phyloP scores from a whole-genome alignment of 2,113 vertebrate species.

The Puffinus mauretanicus region DNA sequence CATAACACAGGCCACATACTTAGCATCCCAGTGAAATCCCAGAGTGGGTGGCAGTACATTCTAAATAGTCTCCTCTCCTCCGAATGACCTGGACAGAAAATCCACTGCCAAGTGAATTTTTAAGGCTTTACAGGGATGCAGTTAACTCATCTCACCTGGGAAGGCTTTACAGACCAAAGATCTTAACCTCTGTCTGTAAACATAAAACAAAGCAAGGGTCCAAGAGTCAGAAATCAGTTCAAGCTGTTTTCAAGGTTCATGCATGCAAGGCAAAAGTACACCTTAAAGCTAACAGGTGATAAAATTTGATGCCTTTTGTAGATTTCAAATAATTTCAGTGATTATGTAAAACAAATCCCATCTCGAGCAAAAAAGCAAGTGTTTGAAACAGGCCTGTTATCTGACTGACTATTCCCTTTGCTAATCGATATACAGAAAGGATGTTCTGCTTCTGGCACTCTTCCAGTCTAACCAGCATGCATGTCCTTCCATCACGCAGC shows the following conservation, averaged over 20 bases:
- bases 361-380: not conserved
- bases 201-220: not conserved
- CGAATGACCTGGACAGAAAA: not conserved
- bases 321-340: not conserved
- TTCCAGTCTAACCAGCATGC: not conserved
- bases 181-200: not conserved
- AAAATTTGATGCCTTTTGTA: not conserved
- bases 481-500: not conserved
- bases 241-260: not conserved
- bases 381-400: not conserved
- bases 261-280: not conserved
- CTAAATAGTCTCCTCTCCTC: not conserved
- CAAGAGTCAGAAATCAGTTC: not conserved
- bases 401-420: not conserved
- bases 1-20: not conserved
- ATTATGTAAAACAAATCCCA: not conserved
- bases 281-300: not conserved
- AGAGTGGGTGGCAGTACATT: not conserved
- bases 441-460: not conserved
- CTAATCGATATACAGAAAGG: not conserved
- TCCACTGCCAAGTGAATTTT: not conserved
- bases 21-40: not conserved
- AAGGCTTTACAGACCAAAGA: not conserved
- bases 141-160: not conserved
- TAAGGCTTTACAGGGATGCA: not conserved